Conservation (phyloP, 2,797 vertebrate genomes). For the Coreius guichenoti region DNA sequence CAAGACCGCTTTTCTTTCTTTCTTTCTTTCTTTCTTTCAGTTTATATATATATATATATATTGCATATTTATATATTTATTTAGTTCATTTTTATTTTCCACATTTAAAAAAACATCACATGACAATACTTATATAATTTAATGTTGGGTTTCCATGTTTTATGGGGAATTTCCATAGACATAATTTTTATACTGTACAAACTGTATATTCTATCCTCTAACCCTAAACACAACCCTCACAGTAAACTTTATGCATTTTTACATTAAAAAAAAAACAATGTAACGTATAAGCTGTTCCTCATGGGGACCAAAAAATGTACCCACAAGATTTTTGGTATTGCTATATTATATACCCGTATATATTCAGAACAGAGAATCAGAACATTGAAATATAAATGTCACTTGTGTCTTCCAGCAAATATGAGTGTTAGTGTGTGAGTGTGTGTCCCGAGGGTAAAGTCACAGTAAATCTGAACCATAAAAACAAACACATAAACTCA, state of each 20-base stretch:
- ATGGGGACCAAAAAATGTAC: too few species aligned
- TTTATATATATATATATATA: not conserved
- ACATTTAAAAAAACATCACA: not conserved
- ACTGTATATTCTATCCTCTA: not conserved
- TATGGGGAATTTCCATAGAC: not conserved
- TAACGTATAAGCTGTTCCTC: too few species aligned
- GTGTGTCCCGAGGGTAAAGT: not conserved
- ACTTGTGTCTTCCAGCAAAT: conserved; percentile 39
- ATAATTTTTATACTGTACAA: not conserved
- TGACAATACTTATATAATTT: not conserved
- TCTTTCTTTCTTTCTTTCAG: not conserved
- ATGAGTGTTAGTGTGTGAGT: conserved; percentile 33
- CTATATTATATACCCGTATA: too few species aligned
- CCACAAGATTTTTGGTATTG: too few species aligned
- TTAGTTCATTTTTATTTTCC: not conserved
- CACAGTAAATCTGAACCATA: conserved; percentile 8
- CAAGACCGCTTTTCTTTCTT: not conserved
- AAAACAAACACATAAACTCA: conserved; percentile 20
- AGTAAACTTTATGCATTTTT: not conserved
- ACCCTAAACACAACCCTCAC: not conserved
- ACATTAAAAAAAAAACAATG: too few species aligned
- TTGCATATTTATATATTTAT: not conserved
- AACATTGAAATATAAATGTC: conserved; percentile 43
- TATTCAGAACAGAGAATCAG: not conserved
- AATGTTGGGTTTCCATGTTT: not conserved